Percentiles rank a stretch among this genome's conserved stretches.
These are phyloP conservation scores for Eledona agricola DNA, from an alignment of 2,888 invertebrate genomes.

Conservation along the genomic window DNA sequence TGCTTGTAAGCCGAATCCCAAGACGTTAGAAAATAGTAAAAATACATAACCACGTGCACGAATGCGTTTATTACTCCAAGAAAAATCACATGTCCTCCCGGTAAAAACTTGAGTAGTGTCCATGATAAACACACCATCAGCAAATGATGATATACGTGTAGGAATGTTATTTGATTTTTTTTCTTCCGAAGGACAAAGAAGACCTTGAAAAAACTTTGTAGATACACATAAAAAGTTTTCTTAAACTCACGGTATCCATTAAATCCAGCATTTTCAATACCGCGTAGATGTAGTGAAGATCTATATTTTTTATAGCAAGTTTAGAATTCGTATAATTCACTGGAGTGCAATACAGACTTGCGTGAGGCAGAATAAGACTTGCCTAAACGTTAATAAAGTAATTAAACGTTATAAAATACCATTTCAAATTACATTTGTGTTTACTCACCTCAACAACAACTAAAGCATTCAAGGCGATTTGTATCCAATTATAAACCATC, in stretches of 20 bases:
- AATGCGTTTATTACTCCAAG: constrained; percentile 1
- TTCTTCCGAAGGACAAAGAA: constrained; percentile 37
- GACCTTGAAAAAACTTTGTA: constrained; percentile 4
- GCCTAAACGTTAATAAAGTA: too few relatives aligned
- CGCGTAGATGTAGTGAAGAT: constrained; percentile 7
- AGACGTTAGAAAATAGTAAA: neutral
- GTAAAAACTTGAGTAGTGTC: constrained; percentile 7
- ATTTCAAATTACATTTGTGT: too few relatives aligned
- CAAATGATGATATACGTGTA: constrained; percentile 15
- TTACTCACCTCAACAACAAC: constrained; percentile 5
- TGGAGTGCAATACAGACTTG: constrained; percentile 7
- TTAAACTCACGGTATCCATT: constrained; percentile 9
- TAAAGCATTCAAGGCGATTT: constrained; percentile 28
- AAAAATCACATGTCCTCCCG: constrained; percentile 11
- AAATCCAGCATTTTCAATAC: constrained; percentile 9
- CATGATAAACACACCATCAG: constrained; percentile 8
- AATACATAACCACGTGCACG: constrained; percentile 4
- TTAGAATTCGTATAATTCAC: neutral
- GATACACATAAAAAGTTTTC: neutral
- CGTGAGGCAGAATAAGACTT: too few relatives aligned
- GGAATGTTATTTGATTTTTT: constrained; percentile 10
- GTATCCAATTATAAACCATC: constrained; percentile 32
- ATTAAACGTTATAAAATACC: too few relatives aligned
- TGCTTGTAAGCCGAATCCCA: too few relatives aligned
- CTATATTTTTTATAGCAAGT: neutral